These are phyloP conservation scores for Drosophila histrio DNA, from an alignment of 2,888 invertebrate species.

Conservation along the genomic window DNA sequence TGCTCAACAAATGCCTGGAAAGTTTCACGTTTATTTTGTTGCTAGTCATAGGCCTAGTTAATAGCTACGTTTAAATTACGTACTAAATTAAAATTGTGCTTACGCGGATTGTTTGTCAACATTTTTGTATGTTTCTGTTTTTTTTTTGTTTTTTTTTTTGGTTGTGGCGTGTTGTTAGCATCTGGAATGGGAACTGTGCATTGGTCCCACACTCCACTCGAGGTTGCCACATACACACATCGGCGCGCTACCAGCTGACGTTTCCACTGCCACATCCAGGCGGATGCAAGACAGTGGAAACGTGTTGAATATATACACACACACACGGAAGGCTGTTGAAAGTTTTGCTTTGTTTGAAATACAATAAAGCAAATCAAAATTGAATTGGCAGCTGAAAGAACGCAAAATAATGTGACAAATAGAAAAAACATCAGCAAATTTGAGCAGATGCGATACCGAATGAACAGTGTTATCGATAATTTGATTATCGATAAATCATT, in stretches of 20 bases:
- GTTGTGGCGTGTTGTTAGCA: slow-evolving; percentile 63
- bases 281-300: slow-evolving; percentile 20
- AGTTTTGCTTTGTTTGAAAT: slow-evolving; percentile 63
- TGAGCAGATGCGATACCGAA: slow-evolving; percentile 51
- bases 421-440: slow-evolving; percentile 52
- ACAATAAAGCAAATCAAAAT: slow-evolving; percentile 14
- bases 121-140: slow-evolving; percentile 20
- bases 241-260: slow-evolving; percentile 14
- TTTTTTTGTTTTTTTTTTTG: slow-evolving; percentile 7
- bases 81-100: slow-evolving; percentile 78
- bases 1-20: slow-evolving; percentile 65
- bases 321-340: slow-evolving; percentile 50
- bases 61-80: slow-evolving; percentile 50
- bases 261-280: slow-evolving; percentile 24
- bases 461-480: slow-evolving; percentile 31
- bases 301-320: slow-evolving; percentile 11
- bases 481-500: slow-evolving; percentile 29
- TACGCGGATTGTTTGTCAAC: slow-evolving; percentile 69
- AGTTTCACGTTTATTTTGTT: slow-evolving; percentile 20
- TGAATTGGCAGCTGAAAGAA: slow-evolving; percentile 17
- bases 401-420: slow-evolving; percentile 13
- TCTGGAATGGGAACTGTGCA: slow-evolving; percentile 49
- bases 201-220: slow-evolving; percentile 51
- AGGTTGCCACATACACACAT: slow-evolving; percentile 37
- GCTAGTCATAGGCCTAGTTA: slow-evolving; percentile 60